These are phyloP conservation scores for Emydocephalus ijimae DNA, from an alignment of 2,113 vertebrate species.

Conservation along the genomic window DNA sequence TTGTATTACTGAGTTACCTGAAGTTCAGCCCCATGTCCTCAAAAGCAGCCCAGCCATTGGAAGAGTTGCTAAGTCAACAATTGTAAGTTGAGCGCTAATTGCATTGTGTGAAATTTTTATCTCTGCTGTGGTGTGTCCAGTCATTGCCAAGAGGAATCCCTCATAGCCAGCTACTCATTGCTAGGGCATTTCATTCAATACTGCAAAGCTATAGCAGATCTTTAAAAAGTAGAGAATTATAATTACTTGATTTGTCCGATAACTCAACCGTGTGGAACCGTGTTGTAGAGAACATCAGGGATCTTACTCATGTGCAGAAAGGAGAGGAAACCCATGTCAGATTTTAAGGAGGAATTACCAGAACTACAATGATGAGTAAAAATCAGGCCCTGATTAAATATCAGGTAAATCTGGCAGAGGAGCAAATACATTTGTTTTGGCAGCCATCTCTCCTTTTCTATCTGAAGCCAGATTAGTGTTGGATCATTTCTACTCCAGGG, in stretches of 20 bases:
- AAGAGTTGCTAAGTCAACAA: background rate
- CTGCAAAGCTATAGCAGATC: background rate
- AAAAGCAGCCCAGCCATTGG: background rate
- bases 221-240: background rate
- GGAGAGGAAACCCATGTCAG: background rate
- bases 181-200: background rate
- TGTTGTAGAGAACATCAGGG: background rate
- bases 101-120: background rate
- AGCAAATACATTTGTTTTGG: background rate
- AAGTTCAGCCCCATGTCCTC: no score
- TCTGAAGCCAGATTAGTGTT: background rate
- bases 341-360: background rate
- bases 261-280: background rate
- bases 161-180: background rate
- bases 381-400: background rate
- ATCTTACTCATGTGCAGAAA: background rate
- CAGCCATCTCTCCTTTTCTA: background rate
- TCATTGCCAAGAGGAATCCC: background rate
- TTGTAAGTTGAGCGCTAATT: background rate
- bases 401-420: background rate
- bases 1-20: no score
- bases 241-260: background rate
- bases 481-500: background rate
- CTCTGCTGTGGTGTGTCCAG: background rate
- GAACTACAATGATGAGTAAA: background rate